Conservation (phyloP, 1,140 invertebrate species). For the Ctenoplectra terminalis region DNA sequence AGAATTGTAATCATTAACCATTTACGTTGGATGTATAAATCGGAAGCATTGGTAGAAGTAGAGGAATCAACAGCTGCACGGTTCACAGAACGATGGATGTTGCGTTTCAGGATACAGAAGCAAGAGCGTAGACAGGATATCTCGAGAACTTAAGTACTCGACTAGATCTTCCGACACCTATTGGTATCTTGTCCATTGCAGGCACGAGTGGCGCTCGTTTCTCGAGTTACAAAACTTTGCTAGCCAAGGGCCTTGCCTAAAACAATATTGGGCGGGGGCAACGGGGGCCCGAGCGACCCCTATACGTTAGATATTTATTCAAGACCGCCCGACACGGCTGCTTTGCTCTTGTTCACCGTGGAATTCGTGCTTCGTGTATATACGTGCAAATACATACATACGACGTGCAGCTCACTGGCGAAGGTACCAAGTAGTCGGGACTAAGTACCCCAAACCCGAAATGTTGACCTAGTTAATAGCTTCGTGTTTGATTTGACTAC, state of each 20-base stretch:
- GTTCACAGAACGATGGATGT: background rate
- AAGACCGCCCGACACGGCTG: slow-evolving; percentile 67
- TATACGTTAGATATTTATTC: slow-evolving; percentile 76
- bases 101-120: background rate
- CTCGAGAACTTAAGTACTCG: slow-evolving; percentile 29
- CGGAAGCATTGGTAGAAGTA: no score
- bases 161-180: slow-evolving; percentile 55
- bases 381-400: slow-evolving; percentile 10
- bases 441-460: slow-evolving; percentile 71
- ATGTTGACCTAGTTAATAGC: slow-evolving; percentile 80
- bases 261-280: slow-evolving; percentile 73
- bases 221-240: slow-evolving; percentile 71
- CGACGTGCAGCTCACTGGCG: slow-evolving; percentile 30
- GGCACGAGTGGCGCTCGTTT: slow-evolving; percentile 67
- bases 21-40: background rate
- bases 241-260: slow-evolving; percentile 67
- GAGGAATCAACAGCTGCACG: slow-evolving; percentile 13
- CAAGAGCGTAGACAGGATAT: slow-evolving; percentile 34
- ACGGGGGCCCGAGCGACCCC: slow-evolving; percentile 19
- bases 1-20: background rate
- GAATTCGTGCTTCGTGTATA: slow-evolving; percentile 35
- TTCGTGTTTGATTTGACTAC: slow-evolving; percentile 79
- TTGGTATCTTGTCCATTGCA: slow-evolving; percentile 33
- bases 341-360: slow-evolving; percentile 65
- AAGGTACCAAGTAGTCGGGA: slow-evolving; percentile 63